Evolutionary conservation across 1,140 invertebrate genomes (phyloP), one percentile per base, ranked within the genome.

Genomic region (Hesperophylax magnus): DNA sequence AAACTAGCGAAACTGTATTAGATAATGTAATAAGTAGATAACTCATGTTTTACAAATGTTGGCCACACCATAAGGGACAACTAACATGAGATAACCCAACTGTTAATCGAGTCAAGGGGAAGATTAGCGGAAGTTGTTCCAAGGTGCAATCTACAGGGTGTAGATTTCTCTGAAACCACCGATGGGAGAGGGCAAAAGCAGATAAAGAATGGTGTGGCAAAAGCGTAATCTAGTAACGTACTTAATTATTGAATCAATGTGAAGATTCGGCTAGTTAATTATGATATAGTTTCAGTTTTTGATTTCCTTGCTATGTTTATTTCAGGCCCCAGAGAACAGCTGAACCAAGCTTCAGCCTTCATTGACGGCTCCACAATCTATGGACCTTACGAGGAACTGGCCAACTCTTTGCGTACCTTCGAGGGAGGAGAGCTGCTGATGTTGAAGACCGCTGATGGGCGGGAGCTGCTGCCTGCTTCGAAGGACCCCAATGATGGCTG

Each of bases 361-460:
- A 93, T 99, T 18, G 98, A 99, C 88, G 98, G 92, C 0, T 99
- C 97, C 0, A 93, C 94, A 20, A 92, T 98, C 3, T 98, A 98
- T 85, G 96, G 97, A 0, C 91, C 92, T 52, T 91, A 92, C 18
- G 85, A 90, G 31, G 84, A 90, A 24, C 88, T 91, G n/a, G 86
- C 92, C 7, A 82, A 86, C 0, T 85, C 89, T 18, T 86, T 97
- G 6, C 90, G 95, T 0, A 88, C 88, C 11, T 91, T 91, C 27
- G 75, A 85, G 0, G 89, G 90, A 9, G 96, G 96, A 0, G 86
- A 89, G 5, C 86, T 97, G 14, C 88, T 90, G 47, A 93, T 93
- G 91, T 92, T 92, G 84, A 82, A 91, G 8, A 93, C 92, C 0
- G 85, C 91, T 0, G 93, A 96, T 78, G 91, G 92, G 0, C 88